Percentiles rank a stretch among this genome's conserved stretches.
Evolutionary conservation across 1,140 invertebrate genomes (phyloP).

Genomic region (Drosophila tristis): DNA sequence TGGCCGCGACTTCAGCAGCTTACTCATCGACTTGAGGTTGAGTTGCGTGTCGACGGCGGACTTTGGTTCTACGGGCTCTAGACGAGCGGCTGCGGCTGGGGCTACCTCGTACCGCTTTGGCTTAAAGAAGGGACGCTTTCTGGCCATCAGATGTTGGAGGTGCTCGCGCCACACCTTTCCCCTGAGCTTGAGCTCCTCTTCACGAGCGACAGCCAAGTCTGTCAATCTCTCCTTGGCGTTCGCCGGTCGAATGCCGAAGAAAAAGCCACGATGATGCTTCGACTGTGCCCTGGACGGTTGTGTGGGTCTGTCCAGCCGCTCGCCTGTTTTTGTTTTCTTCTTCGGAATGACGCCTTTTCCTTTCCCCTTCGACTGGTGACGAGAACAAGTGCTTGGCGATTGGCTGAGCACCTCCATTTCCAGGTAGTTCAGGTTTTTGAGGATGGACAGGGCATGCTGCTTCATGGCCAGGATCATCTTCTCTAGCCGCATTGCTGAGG

Average conservation of each 20-base stretch:
- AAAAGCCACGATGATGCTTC: conserved; percentile 15
- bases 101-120: conserved; percentile 30
- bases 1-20: not conserved
- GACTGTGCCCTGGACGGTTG: not conserved
- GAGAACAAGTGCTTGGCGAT: conserved; percentile 8
- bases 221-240: conserved; percentile 7
- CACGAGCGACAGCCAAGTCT: conserved; percentile 16
- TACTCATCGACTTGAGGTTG: not conserved
- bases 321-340: not conserved
- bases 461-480: conserved; percentile 26
- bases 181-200: conserved; percentile 52
- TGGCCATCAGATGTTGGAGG: conserved; percentile 6
- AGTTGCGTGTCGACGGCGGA: too few relatives aligned
- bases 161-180: conserved; percentile 56
- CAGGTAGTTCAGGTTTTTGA: conserved; percentile 42
- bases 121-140: conserved; percentile 5
- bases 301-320: conserved; percentile 10
- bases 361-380: not conserved
- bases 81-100: conserved; percentile 40
- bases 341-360: not conserved
- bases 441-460: conserved; percentile 28
- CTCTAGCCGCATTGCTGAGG: conserved; percentile 7
- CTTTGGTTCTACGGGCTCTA: conserved; percentile 18
- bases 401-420: conserved; percentile 41
- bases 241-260: conserved; percentile 44